phyloP scores from a whole-genome alignment of 2,797 vertebrate genomes.

The Smutsia temminckii region DNA sequence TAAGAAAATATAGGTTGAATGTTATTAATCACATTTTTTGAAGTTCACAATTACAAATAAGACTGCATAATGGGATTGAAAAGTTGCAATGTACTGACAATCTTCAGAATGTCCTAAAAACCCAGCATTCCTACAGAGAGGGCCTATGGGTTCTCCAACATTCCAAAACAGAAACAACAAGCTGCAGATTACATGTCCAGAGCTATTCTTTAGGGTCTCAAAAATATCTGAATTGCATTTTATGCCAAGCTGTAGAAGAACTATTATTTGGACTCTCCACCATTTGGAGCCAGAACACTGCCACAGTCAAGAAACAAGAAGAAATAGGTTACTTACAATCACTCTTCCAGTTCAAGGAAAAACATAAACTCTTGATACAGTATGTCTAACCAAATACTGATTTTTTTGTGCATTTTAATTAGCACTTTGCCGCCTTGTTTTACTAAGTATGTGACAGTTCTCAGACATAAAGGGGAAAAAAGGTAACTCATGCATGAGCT shows the following conservation, averaged over 20 bases:
- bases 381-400: neutral
- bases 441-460: neutral
- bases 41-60: conserved; percentile 70
- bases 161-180: conserved; percentile 32
- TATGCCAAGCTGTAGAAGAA: neutral
- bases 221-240: neutral
- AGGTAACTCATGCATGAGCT: neutral
- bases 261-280: conserved; percentile 33
- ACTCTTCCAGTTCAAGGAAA: conserved; percentile 24
- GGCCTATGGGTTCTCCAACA: conserved; percentile 66
- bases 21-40: conserved; percentile 74
- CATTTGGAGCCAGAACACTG: conserved; percentile 7
- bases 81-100: conserved; percentile 60
- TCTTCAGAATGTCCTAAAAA: conserved; percentile 66
- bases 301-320: conserved; percentile 53
- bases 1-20: conserved; percentile 52
- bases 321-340: neutral
- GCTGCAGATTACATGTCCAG: conserved; percentile 22
- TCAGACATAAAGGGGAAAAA: neutral
- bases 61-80: conserved; percentile 65
- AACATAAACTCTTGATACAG: neutral
- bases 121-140: conserved; percentile 69
- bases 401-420: conserved; percentile 17
- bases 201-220: conserved; percentile 51
- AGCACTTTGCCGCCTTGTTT: conserved; percentile 20